A percentile compares a stretch with the other conserved stretches of the same genome.
phyloP scores from a whole-genome alignment of 2,888 invertebrate genomes.

The Anoncus sp. region DNA sequence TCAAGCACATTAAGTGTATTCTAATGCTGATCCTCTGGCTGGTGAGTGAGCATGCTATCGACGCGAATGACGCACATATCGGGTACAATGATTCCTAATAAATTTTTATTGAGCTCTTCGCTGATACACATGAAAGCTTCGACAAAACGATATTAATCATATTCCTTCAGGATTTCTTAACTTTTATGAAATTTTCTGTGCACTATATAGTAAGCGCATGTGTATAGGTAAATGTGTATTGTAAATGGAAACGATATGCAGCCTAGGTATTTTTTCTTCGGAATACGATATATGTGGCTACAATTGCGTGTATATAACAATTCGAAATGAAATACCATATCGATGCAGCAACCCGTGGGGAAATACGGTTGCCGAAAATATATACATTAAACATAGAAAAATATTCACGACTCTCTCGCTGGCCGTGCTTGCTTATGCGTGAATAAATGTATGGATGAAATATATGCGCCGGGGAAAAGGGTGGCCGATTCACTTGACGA shows the following conservation, averaged over 20 bases:
- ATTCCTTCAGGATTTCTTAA: not conserved
- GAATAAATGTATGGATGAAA: slow-evolving; percentile 79
- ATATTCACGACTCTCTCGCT: slow-evolving; percentile 70
- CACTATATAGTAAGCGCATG: slow-evolving; percentile 28
- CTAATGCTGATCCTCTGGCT: slow-evolving; percentile 28
- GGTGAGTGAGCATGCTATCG: not conserved
- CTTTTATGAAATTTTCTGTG: not conserved
- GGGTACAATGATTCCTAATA: not conserved
- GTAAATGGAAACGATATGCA: not conserved
- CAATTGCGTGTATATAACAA: slow-evolving; percentile 36
- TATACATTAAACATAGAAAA: slow-evolving; percentile 75
- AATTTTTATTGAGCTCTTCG: not conserved
- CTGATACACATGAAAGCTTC: not conserved
- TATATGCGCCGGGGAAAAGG: slow-evolving; percentile 70
- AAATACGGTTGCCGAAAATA: slow-evolving; percentile 70
- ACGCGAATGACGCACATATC: not conserved
- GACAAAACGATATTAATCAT: not conserved
- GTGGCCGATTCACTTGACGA: slow-evolving; percentile 72
- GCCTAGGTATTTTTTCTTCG: not conserved
- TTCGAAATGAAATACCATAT: slow-evolving; percentile 52
- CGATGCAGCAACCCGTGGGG: slow-evolving; percentile 56
- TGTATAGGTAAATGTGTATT: not conserved
- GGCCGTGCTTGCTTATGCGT: slow-evolving; percentile 75
- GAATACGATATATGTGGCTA: slow-evolving; percentile 22
- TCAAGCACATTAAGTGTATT: slow-evolving; percentile 23